Base-by-base conservation (phyloP, 2,797 vertebrate genomes). In the Schizopygopsis malacanthus region DNA sequence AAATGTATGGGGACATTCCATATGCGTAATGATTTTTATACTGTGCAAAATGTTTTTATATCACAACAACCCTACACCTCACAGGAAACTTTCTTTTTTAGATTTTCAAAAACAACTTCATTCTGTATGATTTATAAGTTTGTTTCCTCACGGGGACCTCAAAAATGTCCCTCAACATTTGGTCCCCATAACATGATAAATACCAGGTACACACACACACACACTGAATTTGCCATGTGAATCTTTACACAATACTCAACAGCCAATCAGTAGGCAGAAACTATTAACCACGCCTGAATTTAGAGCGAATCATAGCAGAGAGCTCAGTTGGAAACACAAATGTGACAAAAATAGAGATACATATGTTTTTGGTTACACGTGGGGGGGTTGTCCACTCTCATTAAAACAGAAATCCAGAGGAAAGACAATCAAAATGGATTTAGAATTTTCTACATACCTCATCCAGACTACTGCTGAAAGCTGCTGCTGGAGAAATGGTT, bases 391-490 rank as follows among this genome's bases (percentile, higher is more conserved):
- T 73, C 15, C 6, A 22, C n/a, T 9, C 3, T 45, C 10, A 59
- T 18, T 59, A 56, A 50, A n/a, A 28, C 52, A 72, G 12, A 28
- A 47, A 47, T 20, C 50, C 12, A 28, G 15, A 75, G 5, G 11
- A 13, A 25, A 72, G 6, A 77, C 7, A 5, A 9, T 63, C 25
- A 65, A 13, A 78, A 56, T 56, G 4, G 33, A 20, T 76, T 47
- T 25, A 5, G 33, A 71, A 72, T 45, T 70, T 75, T 10, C 61
- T 45, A 78, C 85, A n/a, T 85, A 89, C 88, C 82, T 86, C 50
- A 71, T 78, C 43, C 15, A 56, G 65, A 87, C 22, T 37, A n/a
- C 12, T 41, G 59, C 56, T 25, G 43, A n/a, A 69, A 43, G 56
- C 22, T n/a, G 54, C 65, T 43, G 63, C 45, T 67, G 54, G 37